Percentiles rank a stretch among this genome's conserved stretches.
Evolutionary conservation across 1,140 invertebrate genomes (phyloP).

Genomic region (Psilanteris sp.): DNA sequence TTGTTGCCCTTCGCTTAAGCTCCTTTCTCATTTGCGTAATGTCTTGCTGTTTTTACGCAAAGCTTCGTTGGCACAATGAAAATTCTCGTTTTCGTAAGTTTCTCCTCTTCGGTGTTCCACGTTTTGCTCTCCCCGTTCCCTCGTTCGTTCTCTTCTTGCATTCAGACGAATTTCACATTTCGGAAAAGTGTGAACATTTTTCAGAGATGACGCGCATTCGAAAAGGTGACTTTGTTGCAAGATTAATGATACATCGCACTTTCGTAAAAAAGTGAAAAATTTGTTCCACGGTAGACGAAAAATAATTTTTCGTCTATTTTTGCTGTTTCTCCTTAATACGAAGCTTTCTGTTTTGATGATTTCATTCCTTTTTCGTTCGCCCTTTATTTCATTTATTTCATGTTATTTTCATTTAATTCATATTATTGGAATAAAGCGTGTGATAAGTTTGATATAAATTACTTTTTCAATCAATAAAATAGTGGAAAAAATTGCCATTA

Average conservation of each 20-base stretch:
- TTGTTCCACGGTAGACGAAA: background rate
- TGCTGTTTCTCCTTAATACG: too few species aligned
- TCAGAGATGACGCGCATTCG: conserved; percentile 30
- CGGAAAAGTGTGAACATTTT: conserved; percentile 51
- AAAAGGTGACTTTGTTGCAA: conserved; percentile 22
- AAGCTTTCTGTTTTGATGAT: too few species aligned
- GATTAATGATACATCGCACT: conserved; percentile 34
- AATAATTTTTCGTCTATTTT: background rate
- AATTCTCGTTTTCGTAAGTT: conserved; percentile 45
- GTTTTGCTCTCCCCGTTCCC: background rate
- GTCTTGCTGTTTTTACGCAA: conserved; percentile 59
- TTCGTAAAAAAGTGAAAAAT: background rate
- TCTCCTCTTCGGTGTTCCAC: background rate
- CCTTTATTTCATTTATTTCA: too few species aligned
- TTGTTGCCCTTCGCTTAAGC: conserved; percentile 52
- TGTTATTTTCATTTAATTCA: too few species aligned
- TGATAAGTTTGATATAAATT: too few species aligned
- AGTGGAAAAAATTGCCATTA: too few species aligned
- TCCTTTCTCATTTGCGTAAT: conserved; percentile 62
- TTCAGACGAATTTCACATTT: conserved; percentile 44
- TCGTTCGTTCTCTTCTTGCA: background rate
- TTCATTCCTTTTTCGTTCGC: too few species aligned
- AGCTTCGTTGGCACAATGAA: conserved; percentile 56
- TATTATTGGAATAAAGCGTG: too few species aligned
- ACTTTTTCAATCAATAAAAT: too few species aligned